Evolutionary conservation across 2,888 invertebrate genomes (phyloP).

Genomic region (Meliscaeva auricollis): DNA sequence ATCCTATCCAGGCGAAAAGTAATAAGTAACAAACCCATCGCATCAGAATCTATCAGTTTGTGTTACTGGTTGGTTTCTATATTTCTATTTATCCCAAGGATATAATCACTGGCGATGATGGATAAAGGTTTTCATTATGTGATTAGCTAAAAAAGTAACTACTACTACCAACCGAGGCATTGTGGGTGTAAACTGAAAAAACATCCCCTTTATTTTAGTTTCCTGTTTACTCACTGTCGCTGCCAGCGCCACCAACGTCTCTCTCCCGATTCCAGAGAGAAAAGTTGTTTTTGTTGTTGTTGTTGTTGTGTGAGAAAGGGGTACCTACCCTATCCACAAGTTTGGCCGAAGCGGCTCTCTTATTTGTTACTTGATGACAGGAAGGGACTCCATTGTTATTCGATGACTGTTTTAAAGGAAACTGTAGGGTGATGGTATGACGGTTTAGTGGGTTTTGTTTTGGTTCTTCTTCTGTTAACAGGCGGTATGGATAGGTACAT

Average conservation of each 20-base stretch:
- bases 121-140: conserved; percentile 74
- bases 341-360: conserved; percentile 32
- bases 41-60: conserved; percentile 9
- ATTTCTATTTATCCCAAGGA: conserved; percentile 51
- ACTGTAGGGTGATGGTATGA: no score
- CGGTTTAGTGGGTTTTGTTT: conserved; percentile 50
- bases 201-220: conserved; percentile 37
- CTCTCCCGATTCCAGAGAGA: background rate
- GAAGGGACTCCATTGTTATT: conserved; percentile 60
- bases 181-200: conserved; percentile 32
- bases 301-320: background rate
- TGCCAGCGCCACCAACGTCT: background rate
- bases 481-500: background rate
- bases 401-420: conserved; percentile 39
- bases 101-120: conserved; percentile 70
- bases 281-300: no score
- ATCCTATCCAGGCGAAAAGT: background rate
- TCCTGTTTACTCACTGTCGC: background rate
- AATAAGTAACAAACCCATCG: conserved; percentile 51
- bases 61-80: conserved; percentile 29
- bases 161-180: background rate
- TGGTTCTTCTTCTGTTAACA: conserved; percentile 21
- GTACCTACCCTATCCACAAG: no score
- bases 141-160: conserved; percentile 62
- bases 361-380: conserved; percentile 59